Base-by-base conservation (phyloP, 2,113 vertebrate species). In the Corapipo altera region DNA sequence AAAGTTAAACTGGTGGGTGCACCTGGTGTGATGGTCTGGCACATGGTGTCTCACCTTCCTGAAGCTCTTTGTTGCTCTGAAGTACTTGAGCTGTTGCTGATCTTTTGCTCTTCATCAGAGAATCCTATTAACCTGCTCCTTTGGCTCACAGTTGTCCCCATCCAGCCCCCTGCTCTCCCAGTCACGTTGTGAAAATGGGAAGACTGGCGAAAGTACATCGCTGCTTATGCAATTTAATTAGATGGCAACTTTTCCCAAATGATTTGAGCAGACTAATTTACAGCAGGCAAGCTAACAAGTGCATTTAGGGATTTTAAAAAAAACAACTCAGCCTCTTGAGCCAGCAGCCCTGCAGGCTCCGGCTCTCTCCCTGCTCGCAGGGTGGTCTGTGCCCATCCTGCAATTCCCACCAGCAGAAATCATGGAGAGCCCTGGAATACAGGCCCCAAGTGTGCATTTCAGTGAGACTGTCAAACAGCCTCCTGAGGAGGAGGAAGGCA, bases 121-220 rank as follows among this genome's bases (percentile, higher is more conserved):
- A 76, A 32, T 15, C 8, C 10, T 6, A 14, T 18, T 41, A 15
- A 51, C 13, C 19, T 26, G 18, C 9, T 8, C 0, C 28, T 52
- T 6, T 17, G 30, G 17, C 22, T 78, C 43, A 37, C 72, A 69
- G 64, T 4, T 14, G 5, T 27, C n/a, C 32, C 9, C 33, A 8
- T 14, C 65, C 12, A 23, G 24, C 43, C 58, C 30, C 44, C 44
- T 52, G 37, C 41, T 35, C 66, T 77, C 35, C 57, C 62, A 43
- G 0, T 8, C 62, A 12, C 1, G 0, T 11, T 33, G 16, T 44
- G 52, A 19, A 49, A 80, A 64, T 0, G 35, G 48, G 28, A 54
- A 80, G 8, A 37, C 26, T 15, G 26, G 55, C 22, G 15, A 74
- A 58, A 57, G 37, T 5, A n/a, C 16, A 4, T 13, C 14, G 21